phyloP scores from a whole-genome alignment of 2,797 vertebrate genomes.

The Pangasius macronema region DNA sequence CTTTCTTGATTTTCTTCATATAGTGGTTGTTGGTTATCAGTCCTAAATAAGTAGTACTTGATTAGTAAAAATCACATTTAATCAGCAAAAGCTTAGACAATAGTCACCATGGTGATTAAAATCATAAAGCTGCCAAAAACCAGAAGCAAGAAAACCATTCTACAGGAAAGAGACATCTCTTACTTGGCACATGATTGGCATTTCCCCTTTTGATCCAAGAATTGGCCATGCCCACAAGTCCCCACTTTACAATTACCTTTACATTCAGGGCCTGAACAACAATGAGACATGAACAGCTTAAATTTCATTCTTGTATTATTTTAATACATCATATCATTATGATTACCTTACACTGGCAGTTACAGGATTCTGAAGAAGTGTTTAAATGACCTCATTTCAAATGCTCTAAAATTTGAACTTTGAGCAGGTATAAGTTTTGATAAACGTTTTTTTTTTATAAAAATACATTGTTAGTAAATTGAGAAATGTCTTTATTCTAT shows the following conservation, averaged over 20 bases:
- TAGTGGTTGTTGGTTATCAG: not conserved
- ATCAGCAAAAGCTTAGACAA: not conserved
- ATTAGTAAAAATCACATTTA: not conserved
- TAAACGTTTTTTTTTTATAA: not conserved
- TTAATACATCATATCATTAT: not conserved
- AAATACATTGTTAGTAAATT: not conserved
- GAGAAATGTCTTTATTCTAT: not conserved
- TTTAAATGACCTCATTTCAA: not conserved
- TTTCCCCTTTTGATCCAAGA: conserved; percentile 12
- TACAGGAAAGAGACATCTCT: not conserved
- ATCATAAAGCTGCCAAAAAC: not conserved
- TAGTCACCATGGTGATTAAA: not conserved
- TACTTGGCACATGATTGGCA: conserved; percentile 50
- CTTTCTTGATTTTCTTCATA: not conserved
- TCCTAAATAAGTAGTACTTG: not conserved
- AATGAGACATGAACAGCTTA: not conserved
- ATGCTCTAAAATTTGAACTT: not conserved
- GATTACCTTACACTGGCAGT: not conserved
- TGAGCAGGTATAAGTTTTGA: not conserved
- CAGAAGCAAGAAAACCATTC: not conserved
- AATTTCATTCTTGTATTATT: not conserved
- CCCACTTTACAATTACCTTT: not conserved
- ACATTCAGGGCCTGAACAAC: conserved; percentile 22
- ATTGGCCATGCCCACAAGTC: conserved; percentile 18
- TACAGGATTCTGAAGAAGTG: not conserved